Base-by-base conservation (phyloP, 2,888 invertebrate species). In the Ochlodes sylvanus region DNA sequence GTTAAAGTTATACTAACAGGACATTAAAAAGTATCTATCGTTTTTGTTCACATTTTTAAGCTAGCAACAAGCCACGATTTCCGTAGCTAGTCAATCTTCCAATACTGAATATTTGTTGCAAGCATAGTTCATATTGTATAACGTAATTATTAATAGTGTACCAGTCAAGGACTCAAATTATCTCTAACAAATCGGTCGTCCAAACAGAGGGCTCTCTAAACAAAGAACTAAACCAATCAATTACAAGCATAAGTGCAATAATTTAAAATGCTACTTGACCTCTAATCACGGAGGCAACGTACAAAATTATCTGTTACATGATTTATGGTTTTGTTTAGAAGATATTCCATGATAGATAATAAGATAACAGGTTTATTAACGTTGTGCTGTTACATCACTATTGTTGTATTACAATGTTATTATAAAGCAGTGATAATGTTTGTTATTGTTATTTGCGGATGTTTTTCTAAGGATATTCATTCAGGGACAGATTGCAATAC, bases 241-340 rank as follows among this genome's bases (percentile, higher is more conserved):
- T 89, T 87, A 87, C 79, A 78, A 74, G 75, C 79, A 77, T 77
- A 81, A 78, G 76, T 84, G 79, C 81, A 82, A 86, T 85, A 84
- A 86, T 84, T 90, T 87, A 84, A 82, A 82, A 77, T 72, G 77
- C 79, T 76, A 76, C 78, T 83, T 84, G 90, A 89, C 89, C 90
- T 89, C 84, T 78, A 77, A 71, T 79, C 73, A 78, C 81, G 77
- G 82, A 82, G 79, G 84, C 78, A 79, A 76, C 77, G 75, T 75
- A 85, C 65, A 88, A 88, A 87, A 88, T 86, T 83, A 86, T 85
- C 84, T 83, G 78, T 83, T 81, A 81, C 78, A 74, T 84, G 82
- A 86, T 89, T 87, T 86, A 88, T 86, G 86, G 78, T 70, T 75
- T 77, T 77, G 81, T 75, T 70, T 73, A 85, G 83, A 86, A 86